Percentiles rank a stretch among this genome's conserved stretches.
These are phyloP conservation scores for Chironomus tentans DNA, from an alignment of 2,888 invertebrate species.

Conservation along the genomic window DNA sequence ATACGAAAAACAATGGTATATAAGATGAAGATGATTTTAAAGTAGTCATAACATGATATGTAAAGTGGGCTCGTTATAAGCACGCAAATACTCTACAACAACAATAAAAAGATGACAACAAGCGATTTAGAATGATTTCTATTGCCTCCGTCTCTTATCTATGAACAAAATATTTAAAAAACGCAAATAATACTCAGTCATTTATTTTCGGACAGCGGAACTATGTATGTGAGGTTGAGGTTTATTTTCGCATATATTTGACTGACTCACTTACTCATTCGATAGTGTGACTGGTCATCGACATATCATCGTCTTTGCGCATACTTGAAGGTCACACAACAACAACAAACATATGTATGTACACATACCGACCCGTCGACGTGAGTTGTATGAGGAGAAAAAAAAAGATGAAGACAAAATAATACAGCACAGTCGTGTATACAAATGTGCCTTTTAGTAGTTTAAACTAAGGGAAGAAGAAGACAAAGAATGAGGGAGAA, in stretches of 20 bases:
- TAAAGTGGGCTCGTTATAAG: not conserved
- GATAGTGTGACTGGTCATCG: constrained; percentile 40
- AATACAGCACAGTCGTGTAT: no score
- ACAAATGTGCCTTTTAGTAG: no score
- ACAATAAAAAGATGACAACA: no score
- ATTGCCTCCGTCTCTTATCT: no score
- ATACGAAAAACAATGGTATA: no score
- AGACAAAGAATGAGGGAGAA: not conserved
- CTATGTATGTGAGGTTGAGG: not conserved
- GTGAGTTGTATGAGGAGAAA: not conserved
- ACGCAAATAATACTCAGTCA: no score
- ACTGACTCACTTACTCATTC: not conserved
- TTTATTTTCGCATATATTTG: not conserved
- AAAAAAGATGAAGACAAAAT: not conserved
- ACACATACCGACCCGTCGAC: not conserved
- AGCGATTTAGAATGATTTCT: no score
- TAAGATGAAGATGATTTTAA: no score
- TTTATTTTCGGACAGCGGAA: not conserved
- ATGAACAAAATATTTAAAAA: no score
- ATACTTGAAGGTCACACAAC: constrained; percentile 43
- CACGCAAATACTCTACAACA: not conserved
- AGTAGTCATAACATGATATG: no score
- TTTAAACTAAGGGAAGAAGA: no score
- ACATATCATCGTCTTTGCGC: constrained; percentile 44
- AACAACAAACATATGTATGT: constrained; percentile 2